Base-by-base conservation (phyloP, 2,888 invertebrate species). In the Drosophila meridiana region DNA sequence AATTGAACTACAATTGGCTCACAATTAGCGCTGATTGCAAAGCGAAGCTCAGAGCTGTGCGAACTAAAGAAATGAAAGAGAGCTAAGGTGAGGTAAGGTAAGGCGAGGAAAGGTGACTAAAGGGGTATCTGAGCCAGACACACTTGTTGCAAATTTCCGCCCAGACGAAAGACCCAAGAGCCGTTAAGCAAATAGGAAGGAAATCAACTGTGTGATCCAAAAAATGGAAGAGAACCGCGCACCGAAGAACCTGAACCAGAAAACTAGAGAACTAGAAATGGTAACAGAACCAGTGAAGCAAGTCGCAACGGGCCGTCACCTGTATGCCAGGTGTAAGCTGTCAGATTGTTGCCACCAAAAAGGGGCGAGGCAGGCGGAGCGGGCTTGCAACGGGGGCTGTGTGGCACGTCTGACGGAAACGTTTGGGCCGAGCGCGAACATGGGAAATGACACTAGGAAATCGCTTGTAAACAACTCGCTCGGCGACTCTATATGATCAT, bases 251-350 rank as follows among this genome's bases (percentile, higher is more conserved):
- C 60, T 67, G 83, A 69, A 77, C 67, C 56, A 34, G 53, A 78
- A 59, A 78, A 75, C 62, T 58, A 28, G 53, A 78, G 62, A 78
- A 78, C 82, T 67, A 71, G 71, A 69, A 76, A 30, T 36, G 58
- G 58, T 38, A 50, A 43, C 53, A 60, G 72, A 85, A 87, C 79
- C 90, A 87, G 76, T 90, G 87, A 87, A 79, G 80, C 90, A 89
- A 87, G 89, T 90, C 88, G 80, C 77, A 59, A 34, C 72, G 26
- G n/a, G 78, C 72, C 72, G 78, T 83, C 82, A 78, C 87, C 88
- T 87, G 80, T 63, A 61, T 81, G 82, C 90, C 91, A 91, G 91
- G 91, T 91, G 91, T 92, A 91, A 91, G 82, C 91, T 91, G 89
- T 85, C 89, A 87, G 85, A 55, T 68, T 68, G 65, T n/a, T 43